These are phyloP conservation scores for Tenrec ecaudatus DNA, from an alignment of 2,113 vertebrate genomes.

Conservation along the genomic window DNA sequence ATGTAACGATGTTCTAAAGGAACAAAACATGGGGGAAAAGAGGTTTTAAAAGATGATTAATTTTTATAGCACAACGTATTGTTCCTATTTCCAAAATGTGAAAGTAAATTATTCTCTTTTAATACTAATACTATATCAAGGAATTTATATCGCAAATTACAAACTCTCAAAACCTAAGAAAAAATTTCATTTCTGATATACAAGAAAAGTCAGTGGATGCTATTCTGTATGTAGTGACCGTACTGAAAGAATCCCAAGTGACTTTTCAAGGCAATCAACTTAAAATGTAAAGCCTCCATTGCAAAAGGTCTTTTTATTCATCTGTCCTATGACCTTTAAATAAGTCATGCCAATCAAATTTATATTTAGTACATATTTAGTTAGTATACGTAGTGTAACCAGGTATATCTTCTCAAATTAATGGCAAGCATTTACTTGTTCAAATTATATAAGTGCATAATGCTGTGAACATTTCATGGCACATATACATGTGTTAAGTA, in stretches of 20 bases:
- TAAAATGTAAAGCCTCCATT: neutral
- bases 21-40: conserved; percentile 54
- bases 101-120: neutral
- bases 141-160: neutral
- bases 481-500: neutral
- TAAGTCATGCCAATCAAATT: neutral
- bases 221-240: conserved; percentile 3
- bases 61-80: neutral
- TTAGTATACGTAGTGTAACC: neutral
- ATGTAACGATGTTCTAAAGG: conserved; percentile 50
- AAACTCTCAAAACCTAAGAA: conserved; percentile 12
- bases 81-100: neutral
- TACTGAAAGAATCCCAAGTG: neutral
- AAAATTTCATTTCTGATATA: conserved; percentile 20
- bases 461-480: neutral
- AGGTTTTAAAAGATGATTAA: conserved; percentile 28
- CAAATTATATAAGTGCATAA: neutral
- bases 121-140: neutral
- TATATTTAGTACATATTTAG: conserved; percentile 16
- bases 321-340: neutral
- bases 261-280: conserved; percentile 25
- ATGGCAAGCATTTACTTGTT: neutral
- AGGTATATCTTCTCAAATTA: neutral
- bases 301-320: neutral
- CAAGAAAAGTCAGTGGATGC: neutral